These are phyloP conservation scores for Brachionus manjavacas DNA, from an alignment of 1,140 invertebrate genomes.

Conservation along the genomic window DNA sequence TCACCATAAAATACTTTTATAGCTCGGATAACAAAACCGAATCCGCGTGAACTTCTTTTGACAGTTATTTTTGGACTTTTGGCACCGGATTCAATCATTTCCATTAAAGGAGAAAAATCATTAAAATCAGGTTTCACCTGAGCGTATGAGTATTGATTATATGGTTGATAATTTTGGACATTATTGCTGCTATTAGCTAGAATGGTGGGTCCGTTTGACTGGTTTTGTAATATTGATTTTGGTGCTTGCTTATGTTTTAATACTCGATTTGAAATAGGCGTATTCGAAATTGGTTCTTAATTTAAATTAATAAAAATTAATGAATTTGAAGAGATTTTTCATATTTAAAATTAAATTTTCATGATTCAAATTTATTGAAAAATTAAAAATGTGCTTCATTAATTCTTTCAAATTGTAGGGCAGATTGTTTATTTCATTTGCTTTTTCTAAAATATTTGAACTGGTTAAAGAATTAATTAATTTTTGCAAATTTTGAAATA, in stretches of 20 bases:
- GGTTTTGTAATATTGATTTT: background rate
- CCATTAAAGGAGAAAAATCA: background rate
- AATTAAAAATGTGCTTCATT: too few relatives aligned
- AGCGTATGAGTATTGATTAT: background rate
- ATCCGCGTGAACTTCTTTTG: constrained; percentile 79
- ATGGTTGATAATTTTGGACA: background rate
- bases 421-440: too few relatives aligned
- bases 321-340: too few relatives aligned
- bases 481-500: too few relatives aligned
- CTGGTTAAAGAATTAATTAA: too few relatives aligned
- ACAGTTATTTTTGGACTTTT: constrained; percentile 72
- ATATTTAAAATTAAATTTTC: too few relatives aligned
- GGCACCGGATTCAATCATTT: constrained; percentile 6
- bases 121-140: background rate
- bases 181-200: background rate
- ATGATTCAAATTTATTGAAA: too few relatives aligned
- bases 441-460: too few relatives aligned
- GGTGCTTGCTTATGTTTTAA: background rate
- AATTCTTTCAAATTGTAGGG: too few relatives aligned
- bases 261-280: background rate
- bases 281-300: background rate
- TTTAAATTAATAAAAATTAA: too few relatives aligned
- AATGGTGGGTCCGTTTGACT: background rate
- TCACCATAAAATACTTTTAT: constrained; percentile 94
- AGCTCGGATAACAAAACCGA: constrained; percentile 91